Base-by-base conservation (phyloP, 2,888 invertebrate species). In the Acrobasis consociella region DNA sequence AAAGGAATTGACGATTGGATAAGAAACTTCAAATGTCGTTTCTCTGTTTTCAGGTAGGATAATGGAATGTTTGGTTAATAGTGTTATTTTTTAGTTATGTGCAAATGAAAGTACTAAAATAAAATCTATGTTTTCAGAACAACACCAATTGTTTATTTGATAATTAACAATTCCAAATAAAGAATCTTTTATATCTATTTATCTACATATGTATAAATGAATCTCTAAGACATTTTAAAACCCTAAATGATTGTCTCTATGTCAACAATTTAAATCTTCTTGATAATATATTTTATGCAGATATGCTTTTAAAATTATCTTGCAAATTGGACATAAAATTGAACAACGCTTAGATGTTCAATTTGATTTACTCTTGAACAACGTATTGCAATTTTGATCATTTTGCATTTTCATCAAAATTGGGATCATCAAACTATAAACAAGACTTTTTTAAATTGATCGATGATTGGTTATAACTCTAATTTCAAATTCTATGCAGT, bases 291-390 rank as follows among this genome's bases (percentile, higher is more conserved):
- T 46, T 42, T 46, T 46, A 46, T 46, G 46, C 46, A 46, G 46
- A 46, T 46, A n/a, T 46, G 11, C 46, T 46, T 46, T n/a, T 5
- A n/a, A 46, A 46, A 46, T 46, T 46, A 46, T n/a, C 46, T 46
- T 46, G n/a, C 46, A 46, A 46, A 46, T 46, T 46, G 46, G 46
- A 46, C 46, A 46, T 46, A 46, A 46, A 46, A 46, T 46, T 46
- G 46, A 46, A 46, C 46, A n/a, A 46, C 2, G 46, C 46, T 46
- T 46, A 42, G 46, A 46, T 46, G 46, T 46, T 46, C 11, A n/a
- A 13, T 46, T 46, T 46, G 46, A 46, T 46, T 46, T 46, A 46
- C n/a, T 46, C 46, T 46, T n/a, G n/a, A 46, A 46, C n/a, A 46
- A 46, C 46, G 10, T 46, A n/a, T 46, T 46, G 11, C 11, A 46